Base-by-base conservation (phyloP, 2,888 invertebrate species). In the Acheta domesticus region DNA sequence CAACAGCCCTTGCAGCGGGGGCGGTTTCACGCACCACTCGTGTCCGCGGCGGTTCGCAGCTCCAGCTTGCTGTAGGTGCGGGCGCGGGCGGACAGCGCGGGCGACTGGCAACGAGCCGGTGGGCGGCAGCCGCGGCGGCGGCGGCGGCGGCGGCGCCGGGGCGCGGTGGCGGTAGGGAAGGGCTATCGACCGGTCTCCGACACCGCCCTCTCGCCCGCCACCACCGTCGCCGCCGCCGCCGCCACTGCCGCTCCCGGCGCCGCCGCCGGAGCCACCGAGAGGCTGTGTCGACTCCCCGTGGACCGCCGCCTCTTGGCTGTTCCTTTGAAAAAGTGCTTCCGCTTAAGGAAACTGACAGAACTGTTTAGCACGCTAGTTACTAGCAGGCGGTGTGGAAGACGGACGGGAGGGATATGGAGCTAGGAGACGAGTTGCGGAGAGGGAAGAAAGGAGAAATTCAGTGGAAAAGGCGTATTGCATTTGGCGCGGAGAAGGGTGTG, bases 161-260 rank as follows among this genome's bases (percentile, higher is more conserved):
- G 62, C 62, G n/a, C 14, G 62, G 16, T 14, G 62, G 16, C 16
- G n/a, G 62, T n/a, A 14, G n/a, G 62, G 16, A 19, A 62, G 62
- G n/a, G 62, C 62, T 62, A 62, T 62, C 62, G 62, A 62, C 62
- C 62, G 62, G 16, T 19, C 62, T 14, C 62, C 62, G 62, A 12
- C 16, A 4, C 14, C 62, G 62, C 62, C 62, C 16, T n/a, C 16
- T 62, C 62, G 62, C 62, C 62, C 62, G 62, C n/a, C 62, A 4
- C 62, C 81, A 3, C 79, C 74, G 16, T 77, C 80, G 74, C 94
- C 94, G 83, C 93, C 92, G 85, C 93, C 91, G 86, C 93, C 92
- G 82, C 94, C 88, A 80, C 93, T 93, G 86, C 93, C 93, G 94
- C 94, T 94, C 87, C 93, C 94, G 86, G 91, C 93, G 2, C 93